Evolutionary conservation across 1,140 invertebrate genomes (phyloP), one percentile per base, ranked within the genome.

Genomic region (Drosophila ironensis): DNA sequence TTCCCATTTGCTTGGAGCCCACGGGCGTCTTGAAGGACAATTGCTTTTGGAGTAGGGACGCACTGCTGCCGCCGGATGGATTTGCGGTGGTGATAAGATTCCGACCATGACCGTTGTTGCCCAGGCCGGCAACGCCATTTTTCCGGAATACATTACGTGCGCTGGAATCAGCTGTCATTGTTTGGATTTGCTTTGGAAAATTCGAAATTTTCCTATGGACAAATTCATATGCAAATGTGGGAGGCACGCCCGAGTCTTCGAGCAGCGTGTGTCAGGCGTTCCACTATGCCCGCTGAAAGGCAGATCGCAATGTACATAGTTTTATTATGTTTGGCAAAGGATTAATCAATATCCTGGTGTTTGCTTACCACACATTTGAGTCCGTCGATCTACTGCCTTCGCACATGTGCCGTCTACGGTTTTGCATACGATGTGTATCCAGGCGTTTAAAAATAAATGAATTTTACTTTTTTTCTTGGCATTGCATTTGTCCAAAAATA

Each of bases 11-110:
- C 14, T 74, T 87, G 3, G 81, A 69, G 22, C 81, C 78, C 28
- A 87, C 80, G 12, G 84, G 80, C 7, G 84, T 88, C 33, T 87
- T 87, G 40, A 88, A 88, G 11, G 86, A 88, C 44, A 88, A 52
- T 41, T 88, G 86, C 28, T 88, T 88, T 28, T 88, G 86, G 4
- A 88, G 59, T 12, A 88, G 47, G 20, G 87, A 76, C 11, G 72
- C 81, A 24, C 87, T 80, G 24, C 80, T 86, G n/a, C 86, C 80
- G 3, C 86, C 86, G 14, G 75, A 86, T 46, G 80, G 80, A 59
- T 88, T 87, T 4, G 84, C 76, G 12, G 78, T 74, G 7, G 82
- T 81, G 66, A 81, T 87, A 48, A 78, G 60, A 74, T 59, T 84
- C 8, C 84, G 77, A 14, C 72, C 41, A 51, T 77, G 77, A 38